phyloP scores from a whole-genome alignment of 2,888 invertebrate species.

The Andrena dorsata region DNA sequence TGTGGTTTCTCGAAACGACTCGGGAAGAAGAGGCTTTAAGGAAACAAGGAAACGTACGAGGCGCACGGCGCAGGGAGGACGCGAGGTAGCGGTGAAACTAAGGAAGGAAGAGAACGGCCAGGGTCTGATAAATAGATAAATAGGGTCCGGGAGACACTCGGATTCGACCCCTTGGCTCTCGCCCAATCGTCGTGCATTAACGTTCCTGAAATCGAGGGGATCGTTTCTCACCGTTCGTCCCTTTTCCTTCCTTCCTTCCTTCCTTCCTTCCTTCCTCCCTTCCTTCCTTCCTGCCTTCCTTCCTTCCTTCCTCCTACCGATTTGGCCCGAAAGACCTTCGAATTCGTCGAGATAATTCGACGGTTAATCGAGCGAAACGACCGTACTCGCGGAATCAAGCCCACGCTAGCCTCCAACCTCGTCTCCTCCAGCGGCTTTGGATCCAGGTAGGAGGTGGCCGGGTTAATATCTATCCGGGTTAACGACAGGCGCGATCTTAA shows the following conservation, averaged over 20 bases:
- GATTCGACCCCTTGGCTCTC: conserved; percentile 61
- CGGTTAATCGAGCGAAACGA: conserved; percentile 73
- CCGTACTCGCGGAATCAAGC: conserved; percentile 56
- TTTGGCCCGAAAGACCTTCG: conserved; percentile 57
- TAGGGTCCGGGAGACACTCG: conserved; percentile 65
- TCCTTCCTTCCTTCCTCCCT: conserved; percentile 1
- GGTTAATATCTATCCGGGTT: conserved; percentile 34
- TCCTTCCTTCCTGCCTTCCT: conserved; percentile 2
- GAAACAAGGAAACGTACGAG: neutral
- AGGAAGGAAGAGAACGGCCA: conserved; percentile 36
- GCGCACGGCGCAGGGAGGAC: neutral
- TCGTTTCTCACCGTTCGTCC: conserved; percentile 62
- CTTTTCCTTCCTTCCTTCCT: conserved; percentile 14
- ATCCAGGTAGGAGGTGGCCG: conserved; percentile 31
- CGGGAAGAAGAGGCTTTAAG: neutral
- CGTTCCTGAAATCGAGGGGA: conserved; percentile 66
- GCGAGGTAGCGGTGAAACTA: conserved; percentile 7
- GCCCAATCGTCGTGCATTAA: conserved; percentile 73
- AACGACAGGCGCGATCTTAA: conserved; percentile 51
- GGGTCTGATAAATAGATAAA: conserved; percentile 75
- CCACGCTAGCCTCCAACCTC: conserved; percentile 3
- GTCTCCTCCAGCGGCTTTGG: conserved; percentile 3
- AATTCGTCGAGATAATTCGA: conserved; percentile 74
- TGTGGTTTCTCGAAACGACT: neutral
- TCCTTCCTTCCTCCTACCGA: conserved; percentile 2